Conservation (phyloP, 1,140 invertebrate species). For the Drosophila prosaltans region DNA sequence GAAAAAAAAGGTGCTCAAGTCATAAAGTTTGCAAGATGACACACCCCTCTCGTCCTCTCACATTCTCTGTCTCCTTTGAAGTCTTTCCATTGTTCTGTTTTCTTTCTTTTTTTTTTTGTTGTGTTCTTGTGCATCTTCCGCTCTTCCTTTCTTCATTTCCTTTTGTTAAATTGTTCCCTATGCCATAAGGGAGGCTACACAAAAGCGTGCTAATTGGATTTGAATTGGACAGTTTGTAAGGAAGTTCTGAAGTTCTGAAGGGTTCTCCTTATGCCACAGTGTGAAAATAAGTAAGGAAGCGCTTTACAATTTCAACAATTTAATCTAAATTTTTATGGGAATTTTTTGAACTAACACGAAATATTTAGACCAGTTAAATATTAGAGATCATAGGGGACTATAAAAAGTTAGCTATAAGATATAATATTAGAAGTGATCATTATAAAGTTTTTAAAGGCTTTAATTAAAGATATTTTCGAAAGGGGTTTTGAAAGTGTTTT, state of each 20-base stretch:
- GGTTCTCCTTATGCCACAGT: constrained; percentile 14
- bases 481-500: too few species aligned
- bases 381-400: background rate
- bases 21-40: constrained; percentile 69
- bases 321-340: constrained; percentile 1
- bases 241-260: constrained; percentile 40
- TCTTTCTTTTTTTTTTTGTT: constrained; percentile 3
- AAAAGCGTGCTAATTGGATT: constrained; percentile 80
- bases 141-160: constrained; percentile 20
- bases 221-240: constrained; percentile 55
- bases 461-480: too few species aligned
- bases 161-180: constrained; percentile 24
- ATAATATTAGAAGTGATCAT: too few species aligned
- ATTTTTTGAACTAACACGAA: background rate
- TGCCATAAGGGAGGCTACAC: constrained; percentile 36
- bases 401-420: too few species aligned
- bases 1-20: constrained; percentile 69
- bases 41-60: constrained; percentile 38
- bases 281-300: background rate
- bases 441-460: too few species aligned
- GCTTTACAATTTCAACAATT: background rate
- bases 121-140: constrained; percentile 36
- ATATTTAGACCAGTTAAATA: background rate
- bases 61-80: constrained; percentile 7
- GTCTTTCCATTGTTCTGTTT: constrained; percentile 60